A percentile compares a stretch with the other conserved stretches of the same genome.
Evolutionary conservation across 2,113 vertebrate species (phyloP).

Genomic region (Peromyscus polionotus): DNA sequence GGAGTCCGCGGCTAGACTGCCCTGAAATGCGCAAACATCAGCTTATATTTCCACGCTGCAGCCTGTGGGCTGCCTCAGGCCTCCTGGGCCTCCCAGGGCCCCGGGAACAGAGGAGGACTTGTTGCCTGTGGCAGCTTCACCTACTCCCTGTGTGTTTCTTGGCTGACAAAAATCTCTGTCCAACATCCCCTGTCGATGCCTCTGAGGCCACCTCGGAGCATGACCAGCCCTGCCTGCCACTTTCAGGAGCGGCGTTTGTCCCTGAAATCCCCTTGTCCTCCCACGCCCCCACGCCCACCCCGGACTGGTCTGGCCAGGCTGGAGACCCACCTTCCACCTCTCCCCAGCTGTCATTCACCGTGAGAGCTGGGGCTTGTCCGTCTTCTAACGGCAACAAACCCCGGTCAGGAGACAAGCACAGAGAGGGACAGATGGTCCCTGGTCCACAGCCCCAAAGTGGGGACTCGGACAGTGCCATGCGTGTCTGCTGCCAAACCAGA

Average conservation of each 20-base stretch:
- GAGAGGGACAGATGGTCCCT: neutral
- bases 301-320: neutral
- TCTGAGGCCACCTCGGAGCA: neutral
- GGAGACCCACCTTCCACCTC: neutral
- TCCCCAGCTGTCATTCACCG: neutral
- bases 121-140: slow-evolving; percentile 58
- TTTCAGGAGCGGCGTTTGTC: neutral
- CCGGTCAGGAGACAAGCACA: slow-evolving; percentile 14
- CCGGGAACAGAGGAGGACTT: slow-evolving; percentile 71
- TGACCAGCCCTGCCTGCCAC: neutral
- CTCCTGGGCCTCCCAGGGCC: slow-evolving; percentile 3
- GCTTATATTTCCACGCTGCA: neutral
- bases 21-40: neutral
- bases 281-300: neutral
- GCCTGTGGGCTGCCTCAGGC: neutral
- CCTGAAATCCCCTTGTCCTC: neutral
- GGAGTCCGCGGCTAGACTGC: neutral
- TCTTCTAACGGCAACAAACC: neutral
- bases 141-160: slow-evolving; percentile 69
- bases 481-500: neutral
- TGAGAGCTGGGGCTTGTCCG: neutral
- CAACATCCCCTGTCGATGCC: neutral
- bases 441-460: neutral
- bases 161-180: slow-evolving; percentile 1
- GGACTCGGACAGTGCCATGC: neutral